Conservation (phyloP, 2,888 invertebrate species). For the Eupithecia subumbrata region DNA sequence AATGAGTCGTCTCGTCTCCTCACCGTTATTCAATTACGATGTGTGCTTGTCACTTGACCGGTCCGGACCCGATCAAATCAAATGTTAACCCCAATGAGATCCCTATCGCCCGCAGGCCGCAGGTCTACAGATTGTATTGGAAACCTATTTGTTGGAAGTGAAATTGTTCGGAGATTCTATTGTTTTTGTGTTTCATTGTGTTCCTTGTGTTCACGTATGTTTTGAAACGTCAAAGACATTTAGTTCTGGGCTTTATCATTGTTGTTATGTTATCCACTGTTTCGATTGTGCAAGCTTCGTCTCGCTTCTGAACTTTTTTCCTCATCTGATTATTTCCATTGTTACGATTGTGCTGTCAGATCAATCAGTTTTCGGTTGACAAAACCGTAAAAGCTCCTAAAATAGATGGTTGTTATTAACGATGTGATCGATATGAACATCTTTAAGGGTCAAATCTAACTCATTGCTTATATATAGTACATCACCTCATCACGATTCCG, state of each 20-base stretch:
- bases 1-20: constrained; percentile 61
- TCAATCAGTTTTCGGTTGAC: constrained; percentile 8
- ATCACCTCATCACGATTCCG: constrained; percentile 4
- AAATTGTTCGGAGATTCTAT: constrained; percentile 3
- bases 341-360: constrained; percentile 11
- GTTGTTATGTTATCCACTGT: background rate
- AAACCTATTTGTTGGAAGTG: constrained; percentile 4
- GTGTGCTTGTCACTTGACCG: constrained; percentile 75
- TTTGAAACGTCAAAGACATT: background rate
- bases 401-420: constrained; percentile 3
- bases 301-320: background rate
- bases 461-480: background rate
- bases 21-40: constrained; percentile 71
- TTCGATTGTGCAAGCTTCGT: constrained; percentile 1
- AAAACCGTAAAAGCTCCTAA: background rate
- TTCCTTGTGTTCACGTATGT: constrained; percentile 3
- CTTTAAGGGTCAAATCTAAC: background rate
- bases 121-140: constrained; percentile 15
- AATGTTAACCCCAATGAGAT: constrained; percentile 67
- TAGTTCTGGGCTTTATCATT: background rate
- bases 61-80: constrained; percentile 62
- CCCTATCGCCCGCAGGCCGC: constrained; percentile 37
- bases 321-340: background rate
- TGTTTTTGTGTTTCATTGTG: constrained; percentile 4
- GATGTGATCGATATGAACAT: background rate